phyloP scores from a whole-genome alignment of 1,140 invertebrate genomes.

The Colletes latitarsis region DNA sequence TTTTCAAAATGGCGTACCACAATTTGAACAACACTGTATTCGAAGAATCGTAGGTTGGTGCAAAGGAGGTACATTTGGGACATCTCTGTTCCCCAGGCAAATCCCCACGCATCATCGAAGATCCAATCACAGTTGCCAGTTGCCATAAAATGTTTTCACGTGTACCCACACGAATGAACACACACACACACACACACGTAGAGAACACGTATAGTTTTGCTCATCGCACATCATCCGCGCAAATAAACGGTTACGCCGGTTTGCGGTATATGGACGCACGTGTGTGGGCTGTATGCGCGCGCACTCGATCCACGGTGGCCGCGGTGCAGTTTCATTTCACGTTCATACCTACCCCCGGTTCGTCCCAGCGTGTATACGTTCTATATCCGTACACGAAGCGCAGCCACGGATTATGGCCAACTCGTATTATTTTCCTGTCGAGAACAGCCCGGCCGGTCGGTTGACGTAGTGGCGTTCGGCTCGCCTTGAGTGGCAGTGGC shows the following conservation, averaged over 20 bases:
- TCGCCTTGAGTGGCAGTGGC: conserved; percentile 72
- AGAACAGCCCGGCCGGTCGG: conserved; percentile 42
- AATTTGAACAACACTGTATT: too few species aligned
- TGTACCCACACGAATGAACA: background rate
- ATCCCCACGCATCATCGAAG: conserved; percentile 1
- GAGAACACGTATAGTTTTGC: background rate
- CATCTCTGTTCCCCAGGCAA: too few species aligned
- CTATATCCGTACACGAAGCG: conserved; percentile 20
- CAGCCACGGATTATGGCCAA: conserved; percentile 52
- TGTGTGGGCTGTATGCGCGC: too few species aligned
- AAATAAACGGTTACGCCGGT: conserved; percentile 1
- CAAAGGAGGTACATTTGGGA: too few species aligned
- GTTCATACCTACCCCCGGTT: background rate
- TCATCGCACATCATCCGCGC: background rate
- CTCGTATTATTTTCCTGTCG: conserved; percentile 64
- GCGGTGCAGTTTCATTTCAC: too few species aligned
- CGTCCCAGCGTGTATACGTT: background rate
- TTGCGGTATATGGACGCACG: background rate
- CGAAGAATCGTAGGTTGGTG: too few species aligned
- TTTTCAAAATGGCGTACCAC: too few species aligned
- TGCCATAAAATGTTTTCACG: background rate
- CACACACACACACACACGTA: too few species aligned
- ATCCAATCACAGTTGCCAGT: background rate
- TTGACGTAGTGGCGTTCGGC: conserved; percentile 67
- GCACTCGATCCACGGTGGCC: background rate